phyloP scores from a whole-genome alignment of 2,888 invertebrate genomes.

The Apeira syringaria region DNA sequence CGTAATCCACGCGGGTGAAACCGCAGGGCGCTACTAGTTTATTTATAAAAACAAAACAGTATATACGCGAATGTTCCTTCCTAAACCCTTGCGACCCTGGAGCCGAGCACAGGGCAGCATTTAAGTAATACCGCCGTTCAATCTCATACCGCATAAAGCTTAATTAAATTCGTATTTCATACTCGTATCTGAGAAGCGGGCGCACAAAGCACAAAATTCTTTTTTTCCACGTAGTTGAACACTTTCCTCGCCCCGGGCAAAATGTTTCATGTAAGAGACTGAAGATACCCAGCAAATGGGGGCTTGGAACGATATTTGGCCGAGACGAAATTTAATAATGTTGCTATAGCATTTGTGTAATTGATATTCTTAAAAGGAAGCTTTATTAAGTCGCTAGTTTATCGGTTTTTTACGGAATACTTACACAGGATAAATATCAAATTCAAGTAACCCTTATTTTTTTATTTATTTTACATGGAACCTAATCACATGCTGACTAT shows the following conservation, averaged over 20 bases:
- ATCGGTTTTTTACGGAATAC: no score
- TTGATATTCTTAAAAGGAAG: constrained; percentile 23
- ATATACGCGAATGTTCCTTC: no score
- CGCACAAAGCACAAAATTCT: constrained; percentile 51
- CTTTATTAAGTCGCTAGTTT: no score
- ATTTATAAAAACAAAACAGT: no score
- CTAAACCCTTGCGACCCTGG: constrained; percentile 16
- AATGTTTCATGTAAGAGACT: constrained; percentile 55
- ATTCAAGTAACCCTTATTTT: no score
- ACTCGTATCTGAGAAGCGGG: constrained; percentile 37
- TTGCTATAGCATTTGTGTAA: constrained; percentile 31
- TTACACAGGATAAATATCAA: no score
- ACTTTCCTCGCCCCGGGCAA: constrained; percentile 49
- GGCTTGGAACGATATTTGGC: constrained; percentile 29
- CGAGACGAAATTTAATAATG: constrained; percentile 38
- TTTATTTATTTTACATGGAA: no score
- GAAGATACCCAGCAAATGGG: constrained; percentile 35
- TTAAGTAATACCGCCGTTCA: constrained; percentile 48
- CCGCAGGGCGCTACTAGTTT: no score
- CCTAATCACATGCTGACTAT: no score
- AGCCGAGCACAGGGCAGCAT: constrained; percentile 15
- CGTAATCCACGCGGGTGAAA: no score
- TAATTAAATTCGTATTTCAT: constrained; percentile 74
- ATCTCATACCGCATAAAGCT: constrained; percentile 51
- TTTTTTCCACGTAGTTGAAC: constrained; percentile 69